Base-by-base conservation (phyloP, 2,888 invertebrate species). In the Standfussiana lucernea region DNA sequence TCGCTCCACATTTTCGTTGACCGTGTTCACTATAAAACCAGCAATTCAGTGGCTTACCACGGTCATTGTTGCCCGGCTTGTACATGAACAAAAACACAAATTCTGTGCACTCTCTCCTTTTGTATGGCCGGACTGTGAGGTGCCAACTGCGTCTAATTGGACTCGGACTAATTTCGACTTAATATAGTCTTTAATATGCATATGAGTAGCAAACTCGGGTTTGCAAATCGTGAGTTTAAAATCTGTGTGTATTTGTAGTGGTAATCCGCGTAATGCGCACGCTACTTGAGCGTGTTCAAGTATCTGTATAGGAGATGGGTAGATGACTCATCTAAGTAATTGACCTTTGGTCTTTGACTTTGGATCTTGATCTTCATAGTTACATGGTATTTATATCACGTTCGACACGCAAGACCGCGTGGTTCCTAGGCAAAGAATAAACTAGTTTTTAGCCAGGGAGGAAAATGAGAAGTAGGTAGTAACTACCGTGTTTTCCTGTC, bases 111-210 rank as follows among this genome's bases (percentile, higher is more conserved):
- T 77, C 71, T 77, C 72, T 83, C 86, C 80, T 87, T 86, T 88
- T 85, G 79, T 81, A 81, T 74, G n/a, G 70, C 37, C 56, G 70
- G 53, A 83, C 79, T 75, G 84, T 83, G 82, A 81, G 85, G 85
- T 87, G 89, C 87, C 87, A 82, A 87, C 82, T 86, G 82, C 67
- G 37, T 76, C 72, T 84, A 84, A 87, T 87, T 88, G 82, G 77
- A 82, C 80, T 73, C 72, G 71, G 71, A 75, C 78, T 86, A 85
- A 87, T 87, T 85, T 85, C 78, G 70, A 84, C 85, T 74, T 86
- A 86, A 85, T 82, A 74, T 78, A 83, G 75, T 80, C 72, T 82
- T 81, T 86, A 83, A 81, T 81, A 84, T 81, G 77, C 77, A 87
- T 80, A 56, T 86, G 84, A 78, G 28, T 76, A 75, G 79, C 61